Evolutionary conservation across 1,140 invertebrate genomes (phyloP).

Genomic region (Nebria ingens): DNA sequence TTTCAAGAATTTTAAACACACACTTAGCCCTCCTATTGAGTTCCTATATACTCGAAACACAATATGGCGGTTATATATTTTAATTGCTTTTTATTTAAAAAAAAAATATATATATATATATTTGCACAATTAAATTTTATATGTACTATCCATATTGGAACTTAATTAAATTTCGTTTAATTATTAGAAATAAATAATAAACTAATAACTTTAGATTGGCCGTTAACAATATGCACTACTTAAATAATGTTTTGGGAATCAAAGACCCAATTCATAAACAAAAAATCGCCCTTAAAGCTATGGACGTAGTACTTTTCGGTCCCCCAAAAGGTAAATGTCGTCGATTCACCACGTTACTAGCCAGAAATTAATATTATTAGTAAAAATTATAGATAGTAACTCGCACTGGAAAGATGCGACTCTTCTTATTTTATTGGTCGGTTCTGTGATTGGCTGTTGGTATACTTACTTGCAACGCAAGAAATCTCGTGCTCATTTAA

Average conservation of each 20-base stretch:
- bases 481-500: conserved; percentile 70
- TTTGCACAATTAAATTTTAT: too few species aligned
- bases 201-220: conserved; percentile 67
- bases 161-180: not conserved
- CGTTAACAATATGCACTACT: conserved; percentile 81
- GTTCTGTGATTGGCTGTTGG: conserved; percentile 81
- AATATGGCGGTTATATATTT: conserved; percentile 1
- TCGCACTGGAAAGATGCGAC: conserved; percentile 75
- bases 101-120: conserved; percentile 14
- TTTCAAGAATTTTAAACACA: too few species aligned
- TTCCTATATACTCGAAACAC: too few species aligned
- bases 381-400: not conserved
- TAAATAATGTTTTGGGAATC: conserved; percentile 81
- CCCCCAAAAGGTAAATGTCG: conserved; percentile 77
- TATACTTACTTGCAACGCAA: conserved; percentile 83
- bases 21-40: too few species aligned
- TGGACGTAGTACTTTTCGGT: conserved; percentile 95
- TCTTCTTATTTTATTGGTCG: conserved; percentile 67
- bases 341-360: not conserved
- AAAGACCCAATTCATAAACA: conserved; percentile 95
- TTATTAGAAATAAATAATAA: conserved; percentile 2
- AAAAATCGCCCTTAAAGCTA: conserved; percentile 91
- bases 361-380: not conserved
- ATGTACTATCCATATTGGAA: too few species aligned
- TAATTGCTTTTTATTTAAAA: not conserved